A percentile compares a stretch with the other conserved stretches of the same genome.
phyloP scores from a whole-genome alignment of 2,888 invertebrate species.

The Heteromyza rotundicornis region DNA sequence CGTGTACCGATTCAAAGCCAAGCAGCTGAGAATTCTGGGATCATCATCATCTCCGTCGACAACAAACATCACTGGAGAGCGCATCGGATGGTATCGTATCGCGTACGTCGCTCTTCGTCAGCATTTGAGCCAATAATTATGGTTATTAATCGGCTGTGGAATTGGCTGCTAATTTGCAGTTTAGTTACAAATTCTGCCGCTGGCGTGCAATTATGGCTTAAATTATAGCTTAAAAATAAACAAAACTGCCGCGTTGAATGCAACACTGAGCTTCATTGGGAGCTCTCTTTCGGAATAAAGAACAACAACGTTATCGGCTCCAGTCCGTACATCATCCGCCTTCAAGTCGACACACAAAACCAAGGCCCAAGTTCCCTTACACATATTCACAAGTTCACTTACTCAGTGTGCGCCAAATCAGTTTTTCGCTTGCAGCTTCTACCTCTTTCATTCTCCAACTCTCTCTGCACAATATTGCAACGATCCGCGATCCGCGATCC shows the following conservation, averaged over 20 bases:
- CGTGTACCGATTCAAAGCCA: background rate
- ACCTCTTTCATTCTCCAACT: background rate
- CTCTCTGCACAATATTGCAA: background rate
- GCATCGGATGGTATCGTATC: constrained; percentile 28
- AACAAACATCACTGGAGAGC: constrained; percentile 5
- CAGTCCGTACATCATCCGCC: background rate
- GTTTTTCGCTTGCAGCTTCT: constrained; percentile 21
- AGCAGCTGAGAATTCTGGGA: constrained; percentile 5
- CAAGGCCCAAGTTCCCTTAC: background rate
- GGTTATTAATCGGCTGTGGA: constrained; percentile 67
- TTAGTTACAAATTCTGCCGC: constrained; percentile 70
- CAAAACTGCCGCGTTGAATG: constrained; percentile 56
- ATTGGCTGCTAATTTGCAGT: constrained; percentile 71
- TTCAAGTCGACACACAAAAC: background rate
- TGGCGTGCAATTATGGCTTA: constrained; percentile 67
- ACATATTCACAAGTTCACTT: background rate
- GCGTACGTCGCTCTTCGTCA: constrained; percentile 47
- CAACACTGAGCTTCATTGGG: background rate
- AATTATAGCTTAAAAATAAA: constrained; percentile 64
- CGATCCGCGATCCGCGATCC: constrained; percentile 8
- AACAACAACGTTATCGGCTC: constrained; percentile 1
- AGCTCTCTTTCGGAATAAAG: background rate
- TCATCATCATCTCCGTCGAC: constrained; percentile 30
- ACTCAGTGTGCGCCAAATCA: too few relatives aligned
- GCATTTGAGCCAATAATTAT: constrained; percentile 62